These are phyloP conservation scores for Sceloporus tristichus DNA, from an alignment of 2,113 vertebrate species.

Conservation along the genomic window DNA sequence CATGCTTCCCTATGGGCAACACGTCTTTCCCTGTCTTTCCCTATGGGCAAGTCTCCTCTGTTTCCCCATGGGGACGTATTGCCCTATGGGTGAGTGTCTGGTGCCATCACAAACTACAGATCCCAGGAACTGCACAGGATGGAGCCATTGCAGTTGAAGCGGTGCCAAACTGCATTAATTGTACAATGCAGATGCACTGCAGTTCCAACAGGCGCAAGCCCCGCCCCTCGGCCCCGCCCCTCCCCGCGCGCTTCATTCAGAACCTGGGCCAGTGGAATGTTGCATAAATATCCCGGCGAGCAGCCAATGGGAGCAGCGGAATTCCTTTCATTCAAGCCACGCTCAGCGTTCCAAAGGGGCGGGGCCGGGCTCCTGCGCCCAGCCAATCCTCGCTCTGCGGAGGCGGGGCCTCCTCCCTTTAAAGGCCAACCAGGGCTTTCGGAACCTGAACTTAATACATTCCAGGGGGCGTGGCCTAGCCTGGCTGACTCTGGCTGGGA, in stretches of 20 bases:
- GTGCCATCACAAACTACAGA: too few species aligned
- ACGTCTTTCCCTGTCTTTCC: too few species aligned
- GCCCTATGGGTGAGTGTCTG: too few species aligned
- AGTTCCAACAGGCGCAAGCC: too few species aligned
- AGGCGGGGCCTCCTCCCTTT: conserved; percentile 50
- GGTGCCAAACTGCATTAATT: too few species aligned
- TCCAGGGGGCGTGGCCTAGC: conserved; percentile 80
- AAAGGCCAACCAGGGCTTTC: conserved; percentile 77
- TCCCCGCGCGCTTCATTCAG: neutral
- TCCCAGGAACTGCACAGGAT: too few species aligned
- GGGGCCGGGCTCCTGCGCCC: neutral
- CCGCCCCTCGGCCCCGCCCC: too few species aligned
- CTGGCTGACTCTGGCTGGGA: conserved; percentile 73
- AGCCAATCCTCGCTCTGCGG: conserved; percentile 31
- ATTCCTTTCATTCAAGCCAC: conserved; percentile 13
- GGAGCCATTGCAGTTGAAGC: too few species aligned
- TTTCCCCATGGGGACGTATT: too few species aligned
- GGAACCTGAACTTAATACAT: conserved; percentile 81
- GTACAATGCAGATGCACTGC: too few species aligned
- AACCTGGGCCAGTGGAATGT: neutral
- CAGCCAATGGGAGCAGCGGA: conserved; percentile 64
- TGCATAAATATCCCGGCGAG: neutral
- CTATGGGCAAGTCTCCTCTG: too few species aligned
- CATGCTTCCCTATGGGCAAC: too few species aligned
- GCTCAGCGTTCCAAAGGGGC: neutral